Base-by-base conservation (phyloP, 2,888 invertebrate genomes). In the Chrysina gloriosa region DNA sequence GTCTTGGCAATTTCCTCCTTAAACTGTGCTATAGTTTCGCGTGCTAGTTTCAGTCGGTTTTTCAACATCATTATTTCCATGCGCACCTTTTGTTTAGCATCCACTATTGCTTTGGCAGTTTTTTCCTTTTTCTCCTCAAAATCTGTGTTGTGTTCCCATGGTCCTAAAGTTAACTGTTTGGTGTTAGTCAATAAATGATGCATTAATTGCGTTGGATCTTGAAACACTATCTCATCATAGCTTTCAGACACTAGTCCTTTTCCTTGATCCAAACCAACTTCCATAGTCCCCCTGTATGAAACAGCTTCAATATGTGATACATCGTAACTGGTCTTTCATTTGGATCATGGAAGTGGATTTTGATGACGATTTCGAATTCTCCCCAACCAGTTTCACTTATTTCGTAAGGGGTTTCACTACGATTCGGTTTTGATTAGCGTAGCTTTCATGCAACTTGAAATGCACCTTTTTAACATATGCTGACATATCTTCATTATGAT, bases 331-430 rank as follows among this genome's bases (percentile, higher is more conserved):
- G 94, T 80, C 95, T 87, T 84, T 97, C 99, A 78, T 96, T 96
- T 0, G 95, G 94, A 85, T 99, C 98, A 79, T 94, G 92, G 77
- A 99, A 99, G 82, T 96, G 96, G 70, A 99, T 94, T 82, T 98
- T 98, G 64, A 99, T 97, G 31, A 96, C 94, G 72, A 98, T 94
- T 84, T 99, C 98, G 82, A 99, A 99, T 85, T 99, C 99, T 73
- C 99, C 99, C 98, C 99, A 99, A 1, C 98, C 98, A 0, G 98
- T 98, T 84, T 99, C 98, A 0, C 94, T 95, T 3, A 99, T 90
- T 85, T 98, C 98, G 80, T 96, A 99, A 0, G 98, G 99, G 97
- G 97, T 80, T 96, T 95, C 0, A 94, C 93, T 0, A 98, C 88
- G 72, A 97, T 95, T 80, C 98, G 87, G 81, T 96, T 97, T 0